Percentiles rank a stretch among this genome's conserved stretches.
phyloP scores from a whole-genome alignment of 2,888 invertebrate species.

The Melanostoma scalare region DNA sequence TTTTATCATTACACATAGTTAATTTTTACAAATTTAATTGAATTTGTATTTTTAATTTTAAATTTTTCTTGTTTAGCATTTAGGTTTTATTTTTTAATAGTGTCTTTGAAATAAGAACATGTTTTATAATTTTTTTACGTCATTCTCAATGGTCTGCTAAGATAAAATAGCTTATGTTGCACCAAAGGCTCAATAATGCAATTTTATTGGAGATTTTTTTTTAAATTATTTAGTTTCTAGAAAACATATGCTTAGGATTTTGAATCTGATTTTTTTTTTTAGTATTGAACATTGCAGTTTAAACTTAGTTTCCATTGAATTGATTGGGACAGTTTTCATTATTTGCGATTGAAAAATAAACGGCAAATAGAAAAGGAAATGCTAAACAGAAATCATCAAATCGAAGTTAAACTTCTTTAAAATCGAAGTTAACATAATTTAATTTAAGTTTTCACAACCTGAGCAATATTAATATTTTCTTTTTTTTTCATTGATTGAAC shows the following conservation, averaged over 20 bases:
- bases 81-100: conserved; percentile 5
- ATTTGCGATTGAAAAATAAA: not conserved
- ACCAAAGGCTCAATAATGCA: too few species aligned
- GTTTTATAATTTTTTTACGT: too few species aligned
- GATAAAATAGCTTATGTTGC: too few species aligned
- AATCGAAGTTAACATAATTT: conserved; percentile 65
- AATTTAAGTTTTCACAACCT: conserved; percentile 80
- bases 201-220: too few species aligned
- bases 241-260: not conserved
- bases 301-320: conserved; percentile 56
- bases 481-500: conserved; percentile 52
- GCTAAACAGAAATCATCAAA: conserved; percentile 65
- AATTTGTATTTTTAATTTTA: conserved; percentile 32
- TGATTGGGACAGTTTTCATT: not conserved
- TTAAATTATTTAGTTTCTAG: not conserved
- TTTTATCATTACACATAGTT: conserved; percentile 41
- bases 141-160: too few species aligned
- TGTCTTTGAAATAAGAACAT: too few species aligned
- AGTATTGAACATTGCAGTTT: conserved; percentile 31
- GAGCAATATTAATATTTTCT: conserved; percentile 77
- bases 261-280: conserved; percentile 16
- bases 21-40: conserved; percentile 56
- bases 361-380: conserved; percentile 35
- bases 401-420: conserved; percentile 66
- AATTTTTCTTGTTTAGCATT: conserved; percentile 61